These are phyloP conservation scores for Drosophila peninsularis DNA, from an alignment of 2,888 invertebrate species.

Conservation along the genomic window DNA sequence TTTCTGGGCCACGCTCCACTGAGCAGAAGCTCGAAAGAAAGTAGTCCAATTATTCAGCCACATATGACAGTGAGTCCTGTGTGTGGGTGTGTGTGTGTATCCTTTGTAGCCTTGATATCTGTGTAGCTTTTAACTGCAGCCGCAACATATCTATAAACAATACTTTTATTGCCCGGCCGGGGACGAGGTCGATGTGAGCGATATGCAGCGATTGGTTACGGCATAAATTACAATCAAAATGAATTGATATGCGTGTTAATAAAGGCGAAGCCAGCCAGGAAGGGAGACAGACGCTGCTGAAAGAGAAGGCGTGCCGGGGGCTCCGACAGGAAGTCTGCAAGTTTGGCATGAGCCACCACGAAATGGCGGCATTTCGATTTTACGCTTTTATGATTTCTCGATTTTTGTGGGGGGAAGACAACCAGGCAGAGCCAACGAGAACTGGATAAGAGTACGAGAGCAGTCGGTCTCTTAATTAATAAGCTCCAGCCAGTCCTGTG, in stretches of 20 bases:
- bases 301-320: not conserved
- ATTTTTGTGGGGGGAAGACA: constrained; percentile 38
- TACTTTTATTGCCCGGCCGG: constrained; percentile 65
- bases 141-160: constrained; percentile 75
- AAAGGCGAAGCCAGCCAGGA: constrained; percentile 36
- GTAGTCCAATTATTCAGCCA: constrained; percentile 54
- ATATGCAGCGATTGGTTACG: constrained; percentile 82
- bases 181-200: constrained; percentile 63
- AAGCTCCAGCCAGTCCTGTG: constrained; percentile 50
- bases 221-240: constrained; percentile 82
- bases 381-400: constrained; percentile 80
- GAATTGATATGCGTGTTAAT: constrained; percentile 82
- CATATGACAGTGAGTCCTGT: constrained; percentile 53
- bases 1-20: constrained; percentile 51
- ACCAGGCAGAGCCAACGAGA: not conserved
- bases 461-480: constrained; percentile 69
- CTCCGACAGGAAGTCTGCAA: constrained; percentile 60
- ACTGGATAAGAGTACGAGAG: constrained; percentile 24
- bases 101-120: constrained; percentile 23
- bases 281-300: constrained; percentile 17
- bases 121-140: constrained; percentile 71
- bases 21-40: constrained; percentile 36
- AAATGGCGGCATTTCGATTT: constrained; percentile 78
- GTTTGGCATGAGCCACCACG: constrained; percentile 69
- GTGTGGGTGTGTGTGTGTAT: not conserved